Base-by-base conservation (phyloP, 2,888 invertebrate species). In the Synanthedon tipuliformis region DNA sequence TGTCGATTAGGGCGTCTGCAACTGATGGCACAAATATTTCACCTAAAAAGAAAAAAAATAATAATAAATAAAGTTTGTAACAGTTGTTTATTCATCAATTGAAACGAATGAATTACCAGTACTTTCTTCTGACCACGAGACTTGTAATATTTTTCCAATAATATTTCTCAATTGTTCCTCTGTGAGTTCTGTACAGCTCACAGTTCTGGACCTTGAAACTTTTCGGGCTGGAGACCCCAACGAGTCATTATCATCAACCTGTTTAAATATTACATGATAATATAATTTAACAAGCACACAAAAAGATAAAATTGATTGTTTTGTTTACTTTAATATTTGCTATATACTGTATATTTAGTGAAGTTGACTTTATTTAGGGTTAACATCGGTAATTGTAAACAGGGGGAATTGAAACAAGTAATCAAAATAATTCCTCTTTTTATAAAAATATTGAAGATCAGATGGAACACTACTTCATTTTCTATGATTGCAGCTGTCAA, bases 81-180 rank as follows among this genome's bases (percentile, higher is more conserved):
- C n/a, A n/a, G n/a, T n/a, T n/a, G n/a, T n/a, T n/a, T n/a, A n/a
- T n/a, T 12, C 12, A 51, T 40, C 7, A 41, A 27, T 8, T 41
- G 34, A 41, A 41, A 11, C 3, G 5, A 23, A 18, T 12, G 13
- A 61, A 62, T 64, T 69, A 75, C 90, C 90, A 63, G 84, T 81
- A 65, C 89, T 88, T 51, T 86, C 86, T 63, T 90, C 90, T 57
- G 89, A 89, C 91, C 93, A 94, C 2, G 93, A 91, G 41, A 92
- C 92, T 70, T 92, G 91, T 15, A 95, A 78, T 54, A 95, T 90
- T 66, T 92, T 89, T 2, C 92, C 91, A 51, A 94, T 87, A 58
- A 92, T 89, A 53, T 87, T 77, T 57, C 90, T 81, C 23, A 93
- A 82, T 68, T 92, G 92, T 52, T 92, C 92, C 56, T 90, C 89